A percentile compares a stretch with the other conserved stretches of the same genome.
Evolutionary conservation across 2,888 invertebrate species (phyloP).

Genomic region (Agonum fuliginosum): DNA sequence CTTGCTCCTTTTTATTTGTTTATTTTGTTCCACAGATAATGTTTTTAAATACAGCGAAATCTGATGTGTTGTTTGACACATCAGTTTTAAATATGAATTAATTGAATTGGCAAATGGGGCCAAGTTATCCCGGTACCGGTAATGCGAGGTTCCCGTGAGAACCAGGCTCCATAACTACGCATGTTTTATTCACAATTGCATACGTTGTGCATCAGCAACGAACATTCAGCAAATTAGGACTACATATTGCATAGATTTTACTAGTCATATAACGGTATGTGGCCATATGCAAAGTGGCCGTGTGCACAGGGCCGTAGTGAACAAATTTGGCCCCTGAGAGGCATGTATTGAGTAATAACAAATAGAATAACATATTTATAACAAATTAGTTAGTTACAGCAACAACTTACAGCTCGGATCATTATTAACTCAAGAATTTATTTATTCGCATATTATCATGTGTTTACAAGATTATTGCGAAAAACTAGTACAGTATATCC

Average conservation of each 20-base stretch:
- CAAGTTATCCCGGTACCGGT: neutral
- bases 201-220: neutral
- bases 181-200: conserved; percentile 43
- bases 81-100: conserved; percentile 11
- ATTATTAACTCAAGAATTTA: no score
- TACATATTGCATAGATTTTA: conserved; percentile 32
- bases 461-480: no score
- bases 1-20: neutral
- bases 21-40: no score
- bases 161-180: no score
- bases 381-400: no score
- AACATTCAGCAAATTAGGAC: conserved; percentile 19
- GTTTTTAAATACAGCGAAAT: neutral
- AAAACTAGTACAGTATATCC: no score
- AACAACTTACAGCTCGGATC: no score
- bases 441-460: no score
- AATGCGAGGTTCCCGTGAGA: conserved; percentile 19
- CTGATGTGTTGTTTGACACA: neutral
- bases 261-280: conserved; percentile 9
- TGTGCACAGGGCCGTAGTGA: no score
- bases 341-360: no score
- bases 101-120: neutral
- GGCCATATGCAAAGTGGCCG: neutral
- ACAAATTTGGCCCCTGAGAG: no score
- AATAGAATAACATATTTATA: no score